A percentile compares a stretch with the other conserved stretches of the same genome.
Evolutionary conservation across 2,113 vertebrate species (phyloP).

Genomic region (Neotoma lepida): DNA sequence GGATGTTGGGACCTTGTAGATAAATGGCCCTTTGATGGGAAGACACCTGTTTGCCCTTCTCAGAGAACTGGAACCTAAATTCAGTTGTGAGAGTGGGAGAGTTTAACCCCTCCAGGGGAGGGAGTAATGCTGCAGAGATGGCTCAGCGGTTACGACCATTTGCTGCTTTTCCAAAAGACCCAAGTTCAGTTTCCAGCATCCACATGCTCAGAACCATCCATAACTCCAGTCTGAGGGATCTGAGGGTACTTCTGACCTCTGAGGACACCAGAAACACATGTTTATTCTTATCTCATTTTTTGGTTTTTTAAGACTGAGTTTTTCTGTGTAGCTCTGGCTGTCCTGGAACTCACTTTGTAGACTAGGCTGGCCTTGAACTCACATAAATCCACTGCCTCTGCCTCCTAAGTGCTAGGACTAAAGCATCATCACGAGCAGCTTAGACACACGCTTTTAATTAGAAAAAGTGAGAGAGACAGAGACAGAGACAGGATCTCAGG

Average conservation of each 20-base stretch:
- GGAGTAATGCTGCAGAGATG: neutral
- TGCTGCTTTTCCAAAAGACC: neutral
- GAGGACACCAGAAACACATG: neutral
- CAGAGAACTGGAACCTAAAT: too few species aligned
- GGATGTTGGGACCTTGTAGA: too few species aligned
- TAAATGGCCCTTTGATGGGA: too few species aligned
- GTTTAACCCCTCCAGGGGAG: too few species aligned
- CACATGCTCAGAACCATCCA: neutral
- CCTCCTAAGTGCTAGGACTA: neutral
- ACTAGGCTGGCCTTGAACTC: neutral
- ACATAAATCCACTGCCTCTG: neutral
- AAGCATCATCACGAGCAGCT: neutral
- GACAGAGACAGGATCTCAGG: neutral
- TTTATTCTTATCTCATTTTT: neutral
- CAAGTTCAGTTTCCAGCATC: neutral
- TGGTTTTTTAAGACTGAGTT: neutral
- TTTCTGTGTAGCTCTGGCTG: neutral
- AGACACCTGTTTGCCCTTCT: too few species aligned
- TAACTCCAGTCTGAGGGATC: neutral
- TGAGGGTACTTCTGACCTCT: neutral
- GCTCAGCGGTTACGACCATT: neutral
- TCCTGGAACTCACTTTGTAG: neutral
- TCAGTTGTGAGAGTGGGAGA: too few species aligned
- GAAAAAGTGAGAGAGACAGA: neutral
- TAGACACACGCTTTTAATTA: neutral